Conservation (phyloP, 2,888 invertebrate genomes). For the Antheraea yamamai region DNA sequence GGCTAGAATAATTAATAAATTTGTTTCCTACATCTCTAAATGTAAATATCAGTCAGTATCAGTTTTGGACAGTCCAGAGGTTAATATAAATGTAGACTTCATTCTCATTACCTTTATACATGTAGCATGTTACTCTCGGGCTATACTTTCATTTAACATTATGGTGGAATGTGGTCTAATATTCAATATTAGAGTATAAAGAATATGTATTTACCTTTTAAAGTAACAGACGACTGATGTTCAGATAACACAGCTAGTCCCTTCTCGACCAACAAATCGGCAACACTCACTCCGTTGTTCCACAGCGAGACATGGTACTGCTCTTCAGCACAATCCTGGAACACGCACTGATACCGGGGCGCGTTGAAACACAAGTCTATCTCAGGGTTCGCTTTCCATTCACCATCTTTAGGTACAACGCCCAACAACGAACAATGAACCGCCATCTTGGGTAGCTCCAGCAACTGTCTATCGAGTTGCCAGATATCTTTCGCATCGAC, state of each 20-base stretch:
- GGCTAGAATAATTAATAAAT: no score
- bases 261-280: conserved; percentile 73
- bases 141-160: no score
- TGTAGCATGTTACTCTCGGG: no score
- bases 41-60: no score
- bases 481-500: conserved; percentile 85
- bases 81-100: no score
- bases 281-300: conserved; percentile 73
- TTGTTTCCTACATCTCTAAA: no score
- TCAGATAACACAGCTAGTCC: conserved; percentile 69
- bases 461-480: conserved; percentile 85
- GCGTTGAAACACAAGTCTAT: conserved; percentile 84
- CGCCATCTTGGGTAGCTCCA: conserved; percentile 86
- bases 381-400: conserved; percentile 81
- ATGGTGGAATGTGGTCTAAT: no score
- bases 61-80: no score
- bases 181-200: background rate
- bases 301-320: conserved; percentile 75
- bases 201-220: conserved; percentile 60
- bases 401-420: conserved; percentile 80
- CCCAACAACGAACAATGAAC: conserved; percentile 85
- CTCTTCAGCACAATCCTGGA: conserved; percentile 74
- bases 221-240: conserved; percentile 62
- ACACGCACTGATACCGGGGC: conserved; percentile 82
- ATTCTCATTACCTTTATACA: no score